These are phyloP conservation scores for Ctenopoma multispine DNA, from an alignment of 2,797 vertebrate genomes.

Conservation along the genomic window DNA sequence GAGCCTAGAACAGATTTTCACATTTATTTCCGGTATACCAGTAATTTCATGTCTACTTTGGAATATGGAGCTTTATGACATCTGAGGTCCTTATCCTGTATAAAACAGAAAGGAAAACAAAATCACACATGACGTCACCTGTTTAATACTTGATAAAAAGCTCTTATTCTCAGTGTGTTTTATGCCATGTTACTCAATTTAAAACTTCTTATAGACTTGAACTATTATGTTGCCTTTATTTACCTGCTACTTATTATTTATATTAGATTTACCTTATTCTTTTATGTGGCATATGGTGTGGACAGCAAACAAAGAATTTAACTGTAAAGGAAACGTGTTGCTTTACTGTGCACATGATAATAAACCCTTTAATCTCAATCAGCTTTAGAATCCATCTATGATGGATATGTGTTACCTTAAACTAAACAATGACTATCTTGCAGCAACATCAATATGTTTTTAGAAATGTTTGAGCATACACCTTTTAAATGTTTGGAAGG, in stretches of 20 bases:
- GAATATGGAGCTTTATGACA: constrained; percentile 36
- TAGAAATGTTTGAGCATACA: too few relatives aligned
- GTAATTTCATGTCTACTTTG: constrained; percentile 38
- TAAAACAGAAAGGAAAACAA: constrained; percentile 32
- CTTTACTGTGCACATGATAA: too few relatives aligned
- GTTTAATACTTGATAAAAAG: not conserved
- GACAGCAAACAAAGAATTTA: too few relatives aligned
- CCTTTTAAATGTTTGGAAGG: too few relatives aligned
- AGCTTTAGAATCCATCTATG: constrained; percentile 12
- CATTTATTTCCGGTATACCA: constrained; percentile 31
- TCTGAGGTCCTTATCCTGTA: constrained; percentile 51
- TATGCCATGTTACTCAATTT: too few relatives aligned
- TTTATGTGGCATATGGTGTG: too few relatives aligned
- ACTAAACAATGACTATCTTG: constrained; percentile 10
- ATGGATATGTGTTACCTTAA: not conserved
- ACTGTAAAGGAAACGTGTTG: too few relatives aligned
- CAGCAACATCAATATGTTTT: not conserved
- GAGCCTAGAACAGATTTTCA: constrained; percentile 20
- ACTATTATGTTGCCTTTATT: too few relatives aligned
- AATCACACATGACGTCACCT: not conserved
- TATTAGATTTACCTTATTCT: too few relatives aligned
- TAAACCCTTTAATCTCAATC: not conserved
- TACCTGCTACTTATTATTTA: too few relatives aligned
- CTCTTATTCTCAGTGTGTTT: not conserved
- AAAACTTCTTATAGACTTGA: too few relatives aligned